Base-by-base conservation (phyloP, 2,888 invertebrate species). In the Drosophila anomalata region DNA sequence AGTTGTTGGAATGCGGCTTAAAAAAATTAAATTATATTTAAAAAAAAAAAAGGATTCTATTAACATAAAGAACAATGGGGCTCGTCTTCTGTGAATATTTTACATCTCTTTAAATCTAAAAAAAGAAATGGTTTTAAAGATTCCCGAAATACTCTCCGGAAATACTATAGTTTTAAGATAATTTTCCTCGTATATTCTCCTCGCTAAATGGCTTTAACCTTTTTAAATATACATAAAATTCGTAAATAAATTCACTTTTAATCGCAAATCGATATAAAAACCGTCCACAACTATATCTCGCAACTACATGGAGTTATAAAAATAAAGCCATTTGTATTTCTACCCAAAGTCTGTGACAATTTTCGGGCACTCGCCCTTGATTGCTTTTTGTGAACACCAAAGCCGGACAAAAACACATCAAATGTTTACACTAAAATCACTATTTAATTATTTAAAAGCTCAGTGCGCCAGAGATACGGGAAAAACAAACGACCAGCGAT, bases 391-490 rank as follows among this genome's bases (percentile, higher is more conserved):
- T 55, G 56, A 52, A 44, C 41, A 20, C 29, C 8, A 14, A 36
- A 12, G 22, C 24, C 14, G 14, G 9, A 26, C 29, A 62, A 71
- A 65, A 62, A 29, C 65, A 48, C 61, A 51, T 33, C 48, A 52
- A 73, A 70, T 82, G 80, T 86, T 86, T 83, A 83, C 87, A 83
- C 69, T 73, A 59, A 88, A 82, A 82, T 82, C 82, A 88, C 73
- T 69, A 68, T 62, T 78, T 69, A 84, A 84, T 85, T 85, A 87
- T 88, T 87, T 84, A 82, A 74, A 71, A 67, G 59, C 61, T 62
- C 63, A n/a, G 41, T 22, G 41, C 29, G 41, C 53, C 51, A 26
- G 26, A 54, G 14, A 24, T 36, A 33, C 51, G 24, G 8, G n/a
- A 39, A 48, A 39, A 56, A 53, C 48, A 51, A 20, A 22, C 42